A percentile compares a stretch with the other conserved stretches of the same genome.
Evolutionary conservation across 2,797 vertebrate species (phyloP).

Genomic region (Artibeus jamaicensis): DNA sequence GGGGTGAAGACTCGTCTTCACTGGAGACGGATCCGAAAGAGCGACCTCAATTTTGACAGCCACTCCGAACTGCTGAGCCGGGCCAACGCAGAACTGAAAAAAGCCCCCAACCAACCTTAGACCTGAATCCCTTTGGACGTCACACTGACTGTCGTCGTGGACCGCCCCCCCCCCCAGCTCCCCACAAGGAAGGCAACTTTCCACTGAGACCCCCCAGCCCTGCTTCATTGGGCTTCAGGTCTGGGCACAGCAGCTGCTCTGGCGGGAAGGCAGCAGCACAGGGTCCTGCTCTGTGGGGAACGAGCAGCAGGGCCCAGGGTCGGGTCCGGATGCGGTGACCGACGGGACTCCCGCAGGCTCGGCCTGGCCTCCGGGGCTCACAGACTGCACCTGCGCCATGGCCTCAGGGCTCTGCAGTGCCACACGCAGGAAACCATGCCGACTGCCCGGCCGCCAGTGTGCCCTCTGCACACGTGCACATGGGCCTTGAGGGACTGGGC

Average conservation of each 20-base stretch:
- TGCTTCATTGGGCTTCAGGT: rapidly evolving
- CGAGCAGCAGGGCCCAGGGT: not conserved
- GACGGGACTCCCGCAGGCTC: rapidly evolving
- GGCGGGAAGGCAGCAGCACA: rapidly evolving
- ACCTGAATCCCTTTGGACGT: rapidly evolving
- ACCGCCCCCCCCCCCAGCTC: no score
- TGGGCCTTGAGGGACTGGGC: rapidly evolving
- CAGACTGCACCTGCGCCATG: rapidly evolving
- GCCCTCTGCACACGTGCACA: not conserved
- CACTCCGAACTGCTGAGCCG: not conserved
- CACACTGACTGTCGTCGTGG: not conserved
- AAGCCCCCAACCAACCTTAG: rapidly evolving
- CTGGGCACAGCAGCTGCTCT: not conserved
- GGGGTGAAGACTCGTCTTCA: not conserved
- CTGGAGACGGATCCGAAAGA: not conserved
- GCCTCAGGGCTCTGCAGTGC: rapidly evolving
- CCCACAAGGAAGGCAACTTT: rapidly evolving
- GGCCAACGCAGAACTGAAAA: not conserved
- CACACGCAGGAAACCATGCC: not conserved
- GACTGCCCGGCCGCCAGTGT: not conserved
- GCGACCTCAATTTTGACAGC: rapidly evolving
- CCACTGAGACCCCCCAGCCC: not conserved
- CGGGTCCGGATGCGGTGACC: no score
- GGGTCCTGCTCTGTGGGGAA: no score
- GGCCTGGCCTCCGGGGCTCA: not conserved